phyloP scores from a whole-genome alignment of 1,140 invertebrate species.

The Lepidurus packardi region DNA sequence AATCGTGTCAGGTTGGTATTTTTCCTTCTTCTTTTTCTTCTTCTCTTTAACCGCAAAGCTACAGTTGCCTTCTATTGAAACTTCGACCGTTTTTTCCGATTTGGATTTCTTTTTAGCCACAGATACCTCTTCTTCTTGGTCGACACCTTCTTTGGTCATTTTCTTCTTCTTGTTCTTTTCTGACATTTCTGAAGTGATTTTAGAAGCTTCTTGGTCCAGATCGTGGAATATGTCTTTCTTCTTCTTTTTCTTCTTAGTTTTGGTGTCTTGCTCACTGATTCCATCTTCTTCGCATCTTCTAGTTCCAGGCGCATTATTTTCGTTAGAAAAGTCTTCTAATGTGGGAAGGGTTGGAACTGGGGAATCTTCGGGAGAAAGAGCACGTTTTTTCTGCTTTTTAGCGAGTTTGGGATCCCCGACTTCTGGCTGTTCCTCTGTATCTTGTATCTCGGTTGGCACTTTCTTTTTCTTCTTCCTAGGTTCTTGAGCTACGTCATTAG shows the following conservation, averaged over 20 bases:
- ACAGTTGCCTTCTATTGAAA: neutral
- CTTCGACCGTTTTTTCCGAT: no score
- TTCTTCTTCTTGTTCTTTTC: slow-evolving; percentile 24
- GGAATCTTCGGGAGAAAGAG: neutral
- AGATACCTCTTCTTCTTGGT: neutral
- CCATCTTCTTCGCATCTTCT: neutral
- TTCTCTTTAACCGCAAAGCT: neutral
- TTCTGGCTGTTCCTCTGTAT: neutral
- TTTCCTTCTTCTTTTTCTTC: neutral
- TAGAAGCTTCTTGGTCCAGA: neutral
- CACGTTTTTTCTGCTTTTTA: neutral
- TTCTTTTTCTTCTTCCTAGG: neutral
- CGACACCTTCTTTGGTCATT: neutral
- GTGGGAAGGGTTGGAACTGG: neutral
- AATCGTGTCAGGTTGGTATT: slow-evolving; percentile 9
- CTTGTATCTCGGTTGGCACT: neutral
- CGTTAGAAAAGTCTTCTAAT: neutral
- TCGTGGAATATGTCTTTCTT: neutral
- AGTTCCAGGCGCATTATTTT: neutral
- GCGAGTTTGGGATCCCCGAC: neutral
- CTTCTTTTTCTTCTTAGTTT: slow-evolving; percentile 27
- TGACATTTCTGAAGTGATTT: neutral
- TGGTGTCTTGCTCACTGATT: slow-evolving; percentile 23
- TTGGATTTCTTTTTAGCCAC: no score
- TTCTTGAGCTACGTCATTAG: neutral